phyloP scores from a whole-genome alignment of 2,113 vertebrate species.

The Smithornis capensis region DNA sequence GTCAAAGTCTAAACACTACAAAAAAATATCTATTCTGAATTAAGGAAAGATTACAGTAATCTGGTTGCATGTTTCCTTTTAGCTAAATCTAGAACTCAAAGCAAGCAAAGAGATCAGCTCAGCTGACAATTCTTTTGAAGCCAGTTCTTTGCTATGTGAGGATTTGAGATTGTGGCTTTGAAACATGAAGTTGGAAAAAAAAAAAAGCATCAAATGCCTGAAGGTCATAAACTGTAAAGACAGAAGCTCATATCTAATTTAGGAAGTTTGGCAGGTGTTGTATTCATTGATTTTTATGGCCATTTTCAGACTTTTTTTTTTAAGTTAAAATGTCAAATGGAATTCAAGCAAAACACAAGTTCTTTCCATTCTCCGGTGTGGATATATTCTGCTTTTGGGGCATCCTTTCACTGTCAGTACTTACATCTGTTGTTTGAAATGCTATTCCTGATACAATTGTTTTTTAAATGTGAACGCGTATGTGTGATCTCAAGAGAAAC shows the following conservation, averaged over 20 bases:
- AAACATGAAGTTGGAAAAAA: background rate
- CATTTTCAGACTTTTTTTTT: constrained; percentile 8
- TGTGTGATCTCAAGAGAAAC: constrained; percentile 81
- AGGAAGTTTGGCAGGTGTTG: constrained; percentile 39
- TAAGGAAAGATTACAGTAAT: background rate
- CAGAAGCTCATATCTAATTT: constrained; percentile 57
- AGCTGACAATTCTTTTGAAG: background rate
- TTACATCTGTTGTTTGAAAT: constrained; percentile 82
- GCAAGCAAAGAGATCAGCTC: background rate
- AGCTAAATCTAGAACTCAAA: constrained; percentile 1
- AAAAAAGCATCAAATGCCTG: background rate
- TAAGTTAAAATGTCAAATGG: constrained; percentile 43
- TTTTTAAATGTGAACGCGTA: constrained; percentile 78
- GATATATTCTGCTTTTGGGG: constrained; percentile 59
- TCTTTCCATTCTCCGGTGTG: constrained; percentile 32
- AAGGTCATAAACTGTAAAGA: constrained; percentile 42
- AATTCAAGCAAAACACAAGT: constrained; percentile 39
- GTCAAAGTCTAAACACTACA: background rate
- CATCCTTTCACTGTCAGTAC: constrained; percentile 72
- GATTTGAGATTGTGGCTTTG: constrained; percentile 7
- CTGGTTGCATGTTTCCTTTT: background rate
- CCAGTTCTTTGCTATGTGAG: background rate
- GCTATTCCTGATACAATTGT: constrained; percentile 72
- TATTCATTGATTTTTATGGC: constrained; percentile 56
- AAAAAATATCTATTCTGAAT: background rate